Percentiles rank a stretch among this genome's conserved stretches.
Evolutionary conservation across 2,888 invertebrate species (phyloP).

Genomic region (Leucophenga maculata): DNA sequence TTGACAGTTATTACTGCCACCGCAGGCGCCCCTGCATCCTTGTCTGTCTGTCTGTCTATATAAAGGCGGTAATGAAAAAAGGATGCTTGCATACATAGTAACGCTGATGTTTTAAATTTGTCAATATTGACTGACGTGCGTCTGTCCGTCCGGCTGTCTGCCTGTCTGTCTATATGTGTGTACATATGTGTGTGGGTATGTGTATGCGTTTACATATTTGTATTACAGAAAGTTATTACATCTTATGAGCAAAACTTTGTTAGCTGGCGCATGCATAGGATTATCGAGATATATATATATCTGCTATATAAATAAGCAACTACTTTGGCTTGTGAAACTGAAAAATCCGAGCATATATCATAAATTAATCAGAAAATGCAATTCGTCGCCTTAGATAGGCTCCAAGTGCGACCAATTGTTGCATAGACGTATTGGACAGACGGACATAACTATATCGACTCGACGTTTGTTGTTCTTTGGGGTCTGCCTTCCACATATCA

Average conservation of each 20-base stretch:
- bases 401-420: too few relatives aligned
- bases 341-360: too few relatives aligned
- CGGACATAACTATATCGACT: too few relatives aligned
- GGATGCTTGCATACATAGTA: background rate
- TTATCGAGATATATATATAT: too few relatives aligned
- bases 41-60: background rate
- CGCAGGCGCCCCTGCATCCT: background rate
- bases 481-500: too few relatives aligned
- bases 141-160: background rate
- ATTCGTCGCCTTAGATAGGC: too few relatives aligned
- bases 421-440: too few relatives aligned
- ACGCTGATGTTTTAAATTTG: constrained; percentile 1
- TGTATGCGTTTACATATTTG: constrained; percentile 18
- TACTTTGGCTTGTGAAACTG: too few relatives aligned
- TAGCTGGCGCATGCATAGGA: background rate
- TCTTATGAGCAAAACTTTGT: constrained; percentile 11
- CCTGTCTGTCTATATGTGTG: constrained; percentile 21
- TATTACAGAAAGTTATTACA: constrained; percentile 32
- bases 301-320: too few relatives aligned
- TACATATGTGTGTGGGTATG: constrained; percentile 30
- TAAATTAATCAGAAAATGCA: too few relatives aligned
- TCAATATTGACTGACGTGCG: constrained; percentile 18
- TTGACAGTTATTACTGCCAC: constrained; percentile 61
- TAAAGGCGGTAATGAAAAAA: background rate
- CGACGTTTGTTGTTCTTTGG: too few relatives aligned